phyloP scores from a whole-genome alignment of 2,888 invertebrate species.

The Phyllotreta cruciferae region DNA sequence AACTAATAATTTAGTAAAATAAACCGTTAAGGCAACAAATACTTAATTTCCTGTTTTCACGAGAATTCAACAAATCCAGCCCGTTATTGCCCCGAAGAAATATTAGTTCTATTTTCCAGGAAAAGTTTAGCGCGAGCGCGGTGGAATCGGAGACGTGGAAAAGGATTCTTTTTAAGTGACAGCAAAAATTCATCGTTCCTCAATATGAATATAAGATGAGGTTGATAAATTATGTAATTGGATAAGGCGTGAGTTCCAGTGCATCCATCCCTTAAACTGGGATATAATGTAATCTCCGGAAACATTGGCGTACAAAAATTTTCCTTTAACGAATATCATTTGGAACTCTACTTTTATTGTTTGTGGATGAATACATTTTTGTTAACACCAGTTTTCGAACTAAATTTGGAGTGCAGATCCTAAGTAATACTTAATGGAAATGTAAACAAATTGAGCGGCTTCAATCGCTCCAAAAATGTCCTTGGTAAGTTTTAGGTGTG shows the following conservation, averaged over 20 bases:
- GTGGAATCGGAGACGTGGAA: constrained; percentile 11
- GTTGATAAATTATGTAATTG: constrained; percentile 19
- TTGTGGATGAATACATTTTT: constrained; percentile 2
- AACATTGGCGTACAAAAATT: constrained; percentile 14
- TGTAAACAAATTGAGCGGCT: constrained; percentile 1
- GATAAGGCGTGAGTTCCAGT: constrained; percentile 12
- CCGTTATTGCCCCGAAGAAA: constrained; percentile 16
- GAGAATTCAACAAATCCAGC: constrained; percentile 13
- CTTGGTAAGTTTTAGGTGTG: not conserved
- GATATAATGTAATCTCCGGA: constrained; percentile 15
- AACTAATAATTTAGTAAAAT: constrained; percentile 19
- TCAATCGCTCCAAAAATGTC: constrained; percentile 4
- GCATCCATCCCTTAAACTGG: constrained; percentile 17
- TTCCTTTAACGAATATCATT: constrained; percentile 1
- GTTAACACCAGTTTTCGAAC: too few species aligned
- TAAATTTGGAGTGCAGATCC: too few species aligned
- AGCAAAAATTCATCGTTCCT: constrained; percentile 18
- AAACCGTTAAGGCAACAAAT: constrained; percentile 17
- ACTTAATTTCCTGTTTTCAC: constrained; percentile 17
- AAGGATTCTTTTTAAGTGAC: constrained; percentile 17
- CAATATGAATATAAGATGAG: constrained; percentile 19
- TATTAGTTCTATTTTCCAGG: constrained; percentile 17
- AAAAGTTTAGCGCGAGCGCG: constrained; percentile 11
- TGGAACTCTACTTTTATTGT: too few species aligned
- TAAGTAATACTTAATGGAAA: constrained; percentile 1